phyloP scores from a whole-genome alignment of 1,140 invertebrate species.

The Catajapyx aquilonaris region DNA sequence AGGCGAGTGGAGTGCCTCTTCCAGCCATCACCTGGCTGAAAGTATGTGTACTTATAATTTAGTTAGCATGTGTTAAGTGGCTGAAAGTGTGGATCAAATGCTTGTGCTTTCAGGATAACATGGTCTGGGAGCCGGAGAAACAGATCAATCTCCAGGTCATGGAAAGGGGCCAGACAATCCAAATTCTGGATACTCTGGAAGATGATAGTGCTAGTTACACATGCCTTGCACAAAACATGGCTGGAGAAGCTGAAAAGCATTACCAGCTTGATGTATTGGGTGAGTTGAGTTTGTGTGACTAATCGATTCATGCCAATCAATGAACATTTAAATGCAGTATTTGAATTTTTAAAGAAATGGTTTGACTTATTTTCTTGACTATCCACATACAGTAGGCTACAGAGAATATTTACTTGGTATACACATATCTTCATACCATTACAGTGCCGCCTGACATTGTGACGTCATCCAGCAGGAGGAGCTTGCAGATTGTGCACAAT shows the following conservation, averaged over 20 bases:
- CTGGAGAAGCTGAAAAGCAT: not conserved
- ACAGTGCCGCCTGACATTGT: not conserved
- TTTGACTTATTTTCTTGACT: not conserved
- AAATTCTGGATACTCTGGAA: not conserved
- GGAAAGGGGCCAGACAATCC: not conserved
- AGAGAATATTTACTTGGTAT: not conserved
- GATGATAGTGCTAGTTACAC: not conserved
- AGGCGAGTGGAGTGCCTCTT: not conserved
- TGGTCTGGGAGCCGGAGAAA: not conserved
- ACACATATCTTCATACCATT: not conserved
- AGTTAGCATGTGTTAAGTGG: too few species aligned
- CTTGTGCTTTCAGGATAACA: too few species aligned
- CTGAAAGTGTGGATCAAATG: too few species aligned
- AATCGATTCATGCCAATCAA: not conserved
- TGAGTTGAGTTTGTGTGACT: not conserved
- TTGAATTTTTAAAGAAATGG: not conserved
- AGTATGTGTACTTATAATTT: too few species aligned
- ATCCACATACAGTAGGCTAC: not conserved
- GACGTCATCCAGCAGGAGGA: not conserved
- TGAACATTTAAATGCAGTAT: not conserved
- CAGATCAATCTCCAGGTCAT: not conserved
- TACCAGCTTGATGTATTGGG: not conserved
- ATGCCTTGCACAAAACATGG: not conserved
- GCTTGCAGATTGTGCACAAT: not conserved
- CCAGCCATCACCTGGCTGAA: not conserved